A percentile compares a stretch with the other conserved stretches of the same genome.
Conservation (phyloP, 2,888 invertebrate species). For the Kryphioiulus occultus region DNA sequence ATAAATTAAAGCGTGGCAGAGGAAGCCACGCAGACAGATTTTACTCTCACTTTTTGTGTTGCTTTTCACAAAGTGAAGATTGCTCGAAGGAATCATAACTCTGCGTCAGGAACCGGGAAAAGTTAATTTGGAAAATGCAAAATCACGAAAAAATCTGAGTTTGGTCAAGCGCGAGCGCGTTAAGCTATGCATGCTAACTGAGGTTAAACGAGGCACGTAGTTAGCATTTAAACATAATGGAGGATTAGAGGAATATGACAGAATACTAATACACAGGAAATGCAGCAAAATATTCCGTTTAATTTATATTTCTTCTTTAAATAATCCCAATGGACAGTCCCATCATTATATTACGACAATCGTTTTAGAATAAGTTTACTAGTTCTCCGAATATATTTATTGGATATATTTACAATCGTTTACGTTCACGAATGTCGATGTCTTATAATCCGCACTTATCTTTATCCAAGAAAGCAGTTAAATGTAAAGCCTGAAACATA, state of each 20-base stretch:
- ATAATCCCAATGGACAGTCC: background rate
- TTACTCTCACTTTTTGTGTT: background rate
- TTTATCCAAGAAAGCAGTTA: background rate
- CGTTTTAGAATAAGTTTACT: background rate
- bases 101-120: background rate
- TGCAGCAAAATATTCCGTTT: background rate
- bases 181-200: background rate
- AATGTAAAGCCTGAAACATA: background rate
- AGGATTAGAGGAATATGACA: background rate
- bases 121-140: slow-evolving; percentile 26
- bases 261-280: background rate
- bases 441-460: background rate
- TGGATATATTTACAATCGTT: background rate
- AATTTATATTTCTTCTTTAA: background rate
- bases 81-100: slow-evolving; percentile 26
- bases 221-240: background rate
- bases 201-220: background rate
- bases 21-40: slow-evolving; percentile 1
- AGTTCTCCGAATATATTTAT: background rate
- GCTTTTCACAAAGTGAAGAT: background rate
- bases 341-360: background rate
- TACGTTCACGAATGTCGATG: background rate
- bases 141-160: background rate
- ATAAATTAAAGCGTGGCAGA: background rate
- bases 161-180: background rate